phyloP scores from a whole-genome alignment of 2,888 invertebrate genomes.

The Seira musarum region DNA sequence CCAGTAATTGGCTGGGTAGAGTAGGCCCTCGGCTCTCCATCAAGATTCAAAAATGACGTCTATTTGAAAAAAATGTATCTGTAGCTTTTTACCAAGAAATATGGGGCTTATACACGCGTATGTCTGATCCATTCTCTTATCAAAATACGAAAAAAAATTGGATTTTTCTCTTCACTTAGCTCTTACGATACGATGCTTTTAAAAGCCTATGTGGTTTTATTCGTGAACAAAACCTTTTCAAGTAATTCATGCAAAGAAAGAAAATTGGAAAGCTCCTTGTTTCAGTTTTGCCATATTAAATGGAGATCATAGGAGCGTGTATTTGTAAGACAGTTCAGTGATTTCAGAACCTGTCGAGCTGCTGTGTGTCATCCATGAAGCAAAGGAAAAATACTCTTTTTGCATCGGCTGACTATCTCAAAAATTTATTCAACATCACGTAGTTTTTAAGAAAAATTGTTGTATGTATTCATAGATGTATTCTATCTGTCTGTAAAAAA shows the following conservation, averaged over 20 bases:
- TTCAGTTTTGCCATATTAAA: neutral
- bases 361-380: constrained; percentile 40
- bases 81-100: too few species aligned
- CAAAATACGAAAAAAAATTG: neutral
- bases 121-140: neutral
- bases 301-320: constrained; percentile 35
- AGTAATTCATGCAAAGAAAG: neutral
- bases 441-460: too few species aligned
- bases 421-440: too few species aligned
- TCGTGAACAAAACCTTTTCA: neutral
- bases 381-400: constrained; percentile 14
- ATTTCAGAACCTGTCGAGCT: constrained; percentile 29
- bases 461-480: too few species aligned
- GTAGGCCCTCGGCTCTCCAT: neutral
- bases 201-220: neutral
- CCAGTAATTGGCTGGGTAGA: neutral
- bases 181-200: neutral
- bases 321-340: constrained; percentile 46
- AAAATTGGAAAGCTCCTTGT: neutral
- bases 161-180: neutral
- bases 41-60: neutral
- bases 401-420: too few species aligned
- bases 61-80: neutral
- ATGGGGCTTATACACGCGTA: neutral
- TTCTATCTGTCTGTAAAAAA: too few species aligned